A percentile compares a stretch with the other conserved stretches of the same genome.
phyloP scores from a whole-genome alignment of 2,113 vertebrate genomes.

The Anseranas semipalmata region DNA sequence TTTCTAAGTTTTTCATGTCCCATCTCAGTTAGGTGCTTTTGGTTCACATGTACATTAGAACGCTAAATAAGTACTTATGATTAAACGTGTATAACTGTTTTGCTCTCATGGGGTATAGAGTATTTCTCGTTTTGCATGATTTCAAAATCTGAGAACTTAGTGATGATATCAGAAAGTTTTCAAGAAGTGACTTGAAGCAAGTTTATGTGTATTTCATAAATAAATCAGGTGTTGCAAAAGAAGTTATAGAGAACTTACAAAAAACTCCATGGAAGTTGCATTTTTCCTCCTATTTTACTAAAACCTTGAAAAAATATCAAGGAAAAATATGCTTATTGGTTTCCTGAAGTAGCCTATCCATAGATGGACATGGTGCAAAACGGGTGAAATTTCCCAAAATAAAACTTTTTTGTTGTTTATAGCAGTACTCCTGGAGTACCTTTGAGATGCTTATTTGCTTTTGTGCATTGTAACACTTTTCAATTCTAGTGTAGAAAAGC shows the following conservation, averaged over 20 bases:
- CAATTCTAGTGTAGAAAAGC: neutral
- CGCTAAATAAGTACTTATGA: neutral
- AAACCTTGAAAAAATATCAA: too few relatives aligned
- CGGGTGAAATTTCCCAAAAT: neutral
- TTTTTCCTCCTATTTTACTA: neutral
- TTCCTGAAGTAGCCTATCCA: neutral
- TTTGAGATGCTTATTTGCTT: neutral
- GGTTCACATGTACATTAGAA: neutral
- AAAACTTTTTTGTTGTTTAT: neutral
- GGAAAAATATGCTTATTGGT: neutral
- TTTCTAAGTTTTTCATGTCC: neutral
- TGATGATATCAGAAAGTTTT: neutral
- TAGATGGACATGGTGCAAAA: fast-evolving
- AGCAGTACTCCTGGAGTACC: neutral
- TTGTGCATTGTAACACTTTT: neutral
- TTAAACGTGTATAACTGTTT: neutral
- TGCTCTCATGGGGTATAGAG: neutral
- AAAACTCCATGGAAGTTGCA: neutral
- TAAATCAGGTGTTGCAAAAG: neutral
- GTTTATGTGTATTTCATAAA: neutral
- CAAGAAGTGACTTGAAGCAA: neutral
- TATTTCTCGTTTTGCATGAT: neutral
- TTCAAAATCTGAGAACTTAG: neutral
- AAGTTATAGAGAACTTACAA: neutral
- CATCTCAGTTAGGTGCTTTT: neutral